These are phyloP conservation scores for Pseudotriccus pelzelni DNA, from an alignment of 2,797 vertebrate species.

Conservation along the genomic window DNA sequence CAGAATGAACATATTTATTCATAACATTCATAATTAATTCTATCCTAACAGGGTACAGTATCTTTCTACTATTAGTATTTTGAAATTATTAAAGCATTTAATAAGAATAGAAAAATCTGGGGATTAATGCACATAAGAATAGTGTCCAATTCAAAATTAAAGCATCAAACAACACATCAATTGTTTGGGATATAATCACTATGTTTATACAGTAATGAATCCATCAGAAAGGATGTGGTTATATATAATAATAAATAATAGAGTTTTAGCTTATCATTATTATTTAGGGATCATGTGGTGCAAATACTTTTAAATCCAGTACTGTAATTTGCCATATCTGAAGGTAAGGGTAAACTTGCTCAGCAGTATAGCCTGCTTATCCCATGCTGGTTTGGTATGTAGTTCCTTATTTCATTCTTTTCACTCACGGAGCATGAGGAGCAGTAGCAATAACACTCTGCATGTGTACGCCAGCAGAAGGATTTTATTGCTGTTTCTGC, in stretches of 20 bases:
- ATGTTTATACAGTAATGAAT: constrained; percentile 11
- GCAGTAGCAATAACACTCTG: background rate
- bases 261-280: background rate
- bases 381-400: background rate
- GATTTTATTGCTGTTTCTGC: background rate
- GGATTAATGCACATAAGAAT: background rate
- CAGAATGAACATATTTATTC: background rate
- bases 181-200: constrained; percentile 8
- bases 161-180: background rate
- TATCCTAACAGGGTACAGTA: background rate
- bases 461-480: background rate
- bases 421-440: background rate
- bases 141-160: constrained; percentile 10
- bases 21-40: background rate
- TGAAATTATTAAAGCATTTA: background rate
- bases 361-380: background rate
- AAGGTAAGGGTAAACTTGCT: constrained; percentile 10
- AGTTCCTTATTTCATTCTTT: background rate
- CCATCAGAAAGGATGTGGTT: background rate
- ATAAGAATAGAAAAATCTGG: background rate
- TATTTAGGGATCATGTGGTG: constrained; percentile 14
- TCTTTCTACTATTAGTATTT: background rate
- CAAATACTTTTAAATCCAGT: constrained; percentile 3
- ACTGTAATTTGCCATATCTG: constrained; percentile 16
- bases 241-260: background rate